phyloP scores from a whole-genome alignment of 2,113 vertebrate genomes.

The Telmatochromis brichardi region DNA sequence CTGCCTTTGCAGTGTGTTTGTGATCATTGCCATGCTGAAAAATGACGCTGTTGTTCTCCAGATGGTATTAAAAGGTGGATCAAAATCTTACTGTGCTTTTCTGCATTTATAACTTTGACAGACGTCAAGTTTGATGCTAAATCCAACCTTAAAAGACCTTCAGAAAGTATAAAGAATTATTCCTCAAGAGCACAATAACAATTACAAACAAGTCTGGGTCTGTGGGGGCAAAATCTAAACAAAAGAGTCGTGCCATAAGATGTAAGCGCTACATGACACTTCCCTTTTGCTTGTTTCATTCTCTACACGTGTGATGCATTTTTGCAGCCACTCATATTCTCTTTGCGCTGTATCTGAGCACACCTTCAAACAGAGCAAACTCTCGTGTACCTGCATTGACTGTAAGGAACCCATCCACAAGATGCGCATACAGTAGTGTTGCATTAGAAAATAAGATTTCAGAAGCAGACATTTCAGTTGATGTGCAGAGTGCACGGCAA shows the following conservation, averaged over 20 bases:
- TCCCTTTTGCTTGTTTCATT: neutral
- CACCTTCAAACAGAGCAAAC: neutral
- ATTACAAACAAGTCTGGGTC: neutral
- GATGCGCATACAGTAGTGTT: slow-evolving; percentile 81
- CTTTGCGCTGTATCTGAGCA: slow-evolving; percentile 46
- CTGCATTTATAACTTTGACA: neutral
- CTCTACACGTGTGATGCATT: neutral
- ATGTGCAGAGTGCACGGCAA: neutral
- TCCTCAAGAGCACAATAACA: neutral
- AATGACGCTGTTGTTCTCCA: neutral
- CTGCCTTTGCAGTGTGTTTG: neutral
- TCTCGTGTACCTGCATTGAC: slow-evolving; percentile 83
- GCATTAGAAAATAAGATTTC: slow-evolving; percentile 77
- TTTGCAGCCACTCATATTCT: neutral
- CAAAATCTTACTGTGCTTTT: neutral
- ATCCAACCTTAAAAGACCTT: neutral
- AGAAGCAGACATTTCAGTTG: neutral
- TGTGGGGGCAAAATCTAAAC: neutral
- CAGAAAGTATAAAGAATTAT: neutral
- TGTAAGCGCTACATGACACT: neutral
- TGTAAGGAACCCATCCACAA: slow-evolving; percentile 84
- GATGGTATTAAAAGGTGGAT: neutral
- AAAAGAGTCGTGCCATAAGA: neutral
- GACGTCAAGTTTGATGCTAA: neutral
- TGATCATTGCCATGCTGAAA: neutral